phyloP scores from a whole-genome alignment of 35 echinoderm and acorn worm genomes.

The Amphiura filiformis region DNA sequence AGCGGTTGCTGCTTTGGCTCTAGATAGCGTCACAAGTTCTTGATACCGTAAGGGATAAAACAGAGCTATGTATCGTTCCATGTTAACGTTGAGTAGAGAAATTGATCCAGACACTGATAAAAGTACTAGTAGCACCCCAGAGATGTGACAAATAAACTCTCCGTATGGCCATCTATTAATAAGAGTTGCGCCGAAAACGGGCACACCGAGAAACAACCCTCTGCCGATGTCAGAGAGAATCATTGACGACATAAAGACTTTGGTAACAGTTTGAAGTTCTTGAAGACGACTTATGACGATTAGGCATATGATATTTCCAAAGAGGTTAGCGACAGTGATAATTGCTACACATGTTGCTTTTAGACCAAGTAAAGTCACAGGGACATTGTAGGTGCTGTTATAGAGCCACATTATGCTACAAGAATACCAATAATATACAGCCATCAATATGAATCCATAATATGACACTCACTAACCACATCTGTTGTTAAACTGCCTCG shows the following conservation, averaged over 20 bases:
- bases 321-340: too few relatives aligned
- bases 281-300: not conserved
- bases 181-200: not conserved
- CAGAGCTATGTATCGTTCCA: conserved; percentile 11
- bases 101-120: not conserved
- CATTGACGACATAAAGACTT: not conserved
- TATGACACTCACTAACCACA: too few relatives aligned
- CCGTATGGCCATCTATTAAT: conserved; percentile 25
- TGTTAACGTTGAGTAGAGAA: not conserved
- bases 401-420: too few relatives aligned
- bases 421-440: too few relatives aligned
- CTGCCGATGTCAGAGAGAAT: too few relatives aligned
- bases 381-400: too few relatives aligned
- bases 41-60: not conserved
- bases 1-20: not conserved
- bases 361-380: too few relatives aligned
- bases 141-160: not conserved
- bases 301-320: too few relatives aligned
- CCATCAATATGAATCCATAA: too few relatives aligned
- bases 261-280: not conserved
- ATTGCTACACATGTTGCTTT: too few relatives aligned
- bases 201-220: too few relatives aligned
- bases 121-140: not conserved
- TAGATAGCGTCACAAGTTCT: not conserved
- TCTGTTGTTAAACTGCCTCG: too few relatives aligned